Base-by-base conservation (phyloP, 2,113 vertebrate species). In the Callipepla squamata region DNA sequence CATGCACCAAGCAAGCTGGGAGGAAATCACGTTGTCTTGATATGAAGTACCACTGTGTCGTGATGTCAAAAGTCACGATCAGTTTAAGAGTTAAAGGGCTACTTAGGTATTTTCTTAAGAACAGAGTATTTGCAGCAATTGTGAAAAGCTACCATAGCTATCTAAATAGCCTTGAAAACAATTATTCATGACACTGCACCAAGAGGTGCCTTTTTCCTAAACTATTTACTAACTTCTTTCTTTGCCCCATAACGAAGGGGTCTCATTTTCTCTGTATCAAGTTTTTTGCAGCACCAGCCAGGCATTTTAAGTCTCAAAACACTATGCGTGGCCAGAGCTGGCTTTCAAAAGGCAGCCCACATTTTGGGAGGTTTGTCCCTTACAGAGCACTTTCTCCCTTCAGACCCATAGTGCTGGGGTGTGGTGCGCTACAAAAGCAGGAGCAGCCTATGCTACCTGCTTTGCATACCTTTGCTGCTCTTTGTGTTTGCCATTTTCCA, bases 401-500 rank as follows among this genome's bases (percentile, higher is more conserved):
- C 59, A 59, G 45, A 74, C 15, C 9, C n/a, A 26, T 5, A 6
- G 32, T 87, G 32, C 9, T 44, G 62, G 45, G 50, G 12, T 44
- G 42, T 2, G 0, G 3, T 13, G n/a, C 21, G 6, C 73, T 25
- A 22, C 42, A 23, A 30, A 34, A 50, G 23, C n/a, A 53, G 18
- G 11, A 63, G n/a, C 11, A 85, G 58, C 28, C 32, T 51, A 3
- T 0, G 3, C 8, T 10, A 5, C 58, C 65, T 67, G 4, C 63
- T 5, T 7, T 76, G 21, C 19, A 5, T 5, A 44, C 9, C n/a
- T 26, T 1, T 53, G 5, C 48, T 65, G 8, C 9, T 83, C 67
- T 90, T 90, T 80, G 22, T 80, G 79, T 75, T 69, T 91, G 47
- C 61, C 51, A 25, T 86, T 89, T 90, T 57, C 61, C 44, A 67